Base-by-base conservation (phyloP, 2,888 invertebrate species). In the Philereme vetulata region DNA sequence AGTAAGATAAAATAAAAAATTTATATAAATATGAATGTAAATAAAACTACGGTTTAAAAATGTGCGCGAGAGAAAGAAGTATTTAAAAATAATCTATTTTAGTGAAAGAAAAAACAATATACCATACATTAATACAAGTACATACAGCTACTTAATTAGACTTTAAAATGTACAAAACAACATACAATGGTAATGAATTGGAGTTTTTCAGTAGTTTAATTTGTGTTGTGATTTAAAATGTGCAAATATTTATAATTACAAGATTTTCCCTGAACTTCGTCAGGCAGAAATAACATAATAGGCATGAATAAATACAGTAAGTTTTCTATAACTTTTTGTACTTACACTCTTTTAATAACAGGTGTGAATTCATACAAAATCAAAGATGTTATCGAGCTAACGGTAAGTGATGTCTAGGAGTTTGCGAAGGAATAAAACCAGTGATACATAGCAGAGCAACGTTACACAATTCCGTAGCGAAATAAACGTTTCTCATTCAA, bases 401-500 rank as follows among this genome's bases (percentile, higher is more conserved):
- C 46, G n/a, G 33, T 44, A 45, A 33, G 57, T 52, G 58, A 48
- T 8, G 32, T 54, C 50, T 59, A 59, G 34, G 42, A 34, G 36
- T 32, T 48, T 21, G 52, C 50, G 35, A 53, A 40, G 21, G 34
- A 54, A 53, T 11, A 59, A 53, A 47, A 58, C 36, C 43, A 43
- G 49, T 58, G 48, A 45, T 21, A 59, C 58, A 54, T 49, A 50
- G 21, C 50, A 54, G 47, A 49, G 55, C 55, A 60, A 35, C 38
- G 21, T 60, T 51, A 56, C 51, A 51, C 34, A 55, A 46, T 38
- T 56, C 54, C 34, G 54, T 56, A 50, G 57, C 57, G 50, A 62
- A 62, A 54, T 43, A 57, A 57, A 57, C 48, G 11, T 46, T 43
- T 62, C 10, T 57, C 53, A 62, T 62, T 57, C 61, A 62, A 62